Percentiles rank a stretch among this genome's conserved stretches.
Conservation (phyloP, 2,888 invertebrate species). For the Agriopis leucophaearia region DNA sequence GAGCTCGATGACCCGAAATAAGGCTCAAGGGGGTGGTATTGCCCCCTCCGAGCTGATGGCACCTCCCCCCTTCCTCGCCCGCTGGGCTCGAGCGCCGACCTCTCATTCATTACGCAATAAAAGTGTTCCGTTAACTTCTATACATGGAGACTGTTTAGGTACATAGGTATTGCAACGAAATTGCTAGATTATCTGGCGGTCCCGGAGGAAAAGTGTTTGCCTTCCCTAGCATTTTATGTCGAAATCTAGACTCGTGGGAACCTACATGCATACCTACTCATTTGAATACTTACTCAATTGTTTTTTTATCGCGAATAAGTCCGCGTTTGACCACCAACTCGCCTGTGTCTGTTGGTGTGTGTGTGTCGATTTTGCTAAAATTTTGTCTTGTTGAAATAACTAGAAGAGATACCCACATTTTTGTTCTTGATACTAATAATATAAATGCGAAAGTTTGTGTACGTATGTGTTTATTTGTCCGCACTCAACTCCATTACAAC, state of each 20-base stretch:
- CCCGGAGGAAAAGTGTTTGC: constrained; percentile 34
- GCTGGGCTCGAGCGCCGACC: constrained; percentile 75
- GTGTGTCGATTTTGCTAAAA: too few relatives aligned
- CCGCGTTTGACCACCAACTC: too few relatives aligned
- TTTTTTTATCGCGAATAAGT: too few relatives aligned
- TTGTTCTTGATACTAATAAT: too few relatives aligned
- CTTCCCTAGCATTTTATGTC: constrained; percentile 5
- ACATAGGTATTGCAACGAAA: constrained; percentile 42
- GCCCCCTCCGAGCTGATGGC: constrained; percentile 63
- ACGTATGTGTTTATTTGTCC: too few relatives aligned
- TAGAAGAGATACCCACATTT: too few relatives aligned
- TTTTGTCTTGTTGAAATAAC: too few relatives aligned
- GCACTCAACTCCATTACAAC: too few relatives aligned
- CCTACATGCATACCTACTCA: too few relatives aligned
- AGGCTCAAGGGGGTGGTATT: constrained; percentile 77
- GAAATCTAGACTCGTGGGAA: not conserved
- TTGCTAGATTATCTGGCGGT: constrained; percentile 43
- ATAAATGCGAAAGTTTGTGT: too few relatives aligned
- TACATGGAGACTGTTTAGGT: constrained; percentile 51
- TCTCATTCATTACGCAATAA: constrained; percentile 86
- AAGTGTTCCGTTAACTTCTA: constrained; percentile 74
- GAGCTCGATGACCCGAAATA: constrained; percentile 86
- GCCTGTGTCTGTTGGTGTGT: too few relatives aligned
- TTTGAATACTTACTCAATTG: not conserved
- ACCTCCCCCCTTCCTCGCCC: constrained; percentile 55